A percentile compares a stretch with the other conserved stretches of the same genome.
Evolutionary conservation across 2,888 invertebrate species (phyloP).

Genomic region (Meloe dianella): DNA sequence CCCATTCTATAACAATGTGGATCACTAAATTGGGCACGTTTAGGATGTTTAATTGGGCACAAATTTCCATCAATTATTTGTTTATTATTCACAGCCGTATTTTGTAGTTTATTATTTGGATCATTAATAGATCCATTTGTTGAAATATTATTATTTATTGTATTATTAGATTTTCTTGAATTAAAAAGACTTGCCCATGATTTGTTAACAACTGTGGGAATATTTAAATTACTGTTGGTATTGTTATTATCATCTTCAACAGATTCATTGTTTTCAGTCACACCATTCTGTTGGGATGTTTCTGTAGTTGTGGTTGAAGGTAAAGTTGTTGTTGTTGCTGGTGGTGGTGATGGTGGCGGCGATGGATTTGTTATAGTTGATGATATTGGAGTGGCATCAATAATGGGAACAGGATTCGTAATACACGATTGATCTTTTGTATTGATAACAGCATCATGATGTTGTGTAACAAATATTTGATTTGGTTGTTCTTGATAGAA

Average conservation of each 20-base stretch:
- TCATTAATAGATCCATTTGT: slow-evolving; percentile 26
- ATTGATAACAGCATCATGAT: background rate
- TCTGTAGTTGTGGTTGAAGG: background rate
- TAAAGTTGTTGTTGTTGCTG: background rate
- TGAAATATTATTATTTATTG: slow-evolving; percentile 36
- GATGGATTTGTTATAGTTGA: background rate
- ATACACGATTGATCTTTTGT: background rate
- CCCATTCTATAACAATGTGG: slow-evolving; percentile 74
- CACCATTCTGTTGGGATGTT: slow-evolving; percentile 12
- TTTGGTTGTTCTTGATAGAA: slow-evolving; percentile 9
- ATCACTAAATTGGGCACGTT: slow-evolving; percentile 65
- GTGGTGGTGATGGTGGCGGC: background rate
- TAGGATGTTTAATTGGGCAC: slow-evolving; percentile 57
- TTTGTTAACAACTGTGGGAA: slow-evolving; percentile 55
- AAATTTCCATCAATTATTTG: slow-evolving; percentile 42
- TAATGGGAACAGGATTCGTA: background rate
- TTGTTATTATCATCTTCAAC: background rate
- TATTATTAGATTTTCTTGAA: slow-evolving; percentile 36
- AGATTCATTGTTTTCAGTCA: slow-evolving; percentile 21
- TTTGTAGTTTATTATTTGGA: slow-evolving; percentile 16
- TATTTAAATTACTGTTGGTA: background rate
- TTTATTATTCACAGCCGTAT: slow-evolving; percentile 39
- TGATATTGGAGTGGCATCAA: background rate
- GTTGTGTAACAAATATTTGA: background rate
- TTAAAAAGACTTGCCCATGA: slow-evolving; percentile 75